Base-by-base conservation (phyloP, 1,140 invertebrate genomes). In the Limonius californicus region DNA sequence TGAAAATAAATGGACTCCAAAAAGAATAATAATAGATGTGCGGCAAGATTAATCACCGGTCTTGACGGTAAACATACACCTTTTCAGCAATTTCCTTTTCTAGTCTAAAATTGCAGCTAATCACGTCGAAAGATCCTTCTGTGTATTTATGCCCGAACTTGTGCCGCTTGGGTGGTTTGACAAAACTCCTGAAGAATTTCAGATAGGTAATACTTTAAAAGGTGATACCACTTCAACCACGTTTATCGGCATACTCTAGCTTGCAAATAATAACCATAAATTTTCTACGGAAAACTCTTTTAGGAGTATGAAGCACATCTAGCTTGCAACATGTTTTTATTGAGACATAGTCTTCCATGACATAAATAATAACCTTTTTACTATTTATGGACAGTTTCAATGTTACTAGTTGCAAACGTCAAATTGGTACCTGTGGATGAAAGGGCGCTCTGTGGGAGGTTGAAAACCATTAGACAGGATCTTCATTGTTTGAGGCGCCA, bases 391-490 rank as follows among this genome's bases (percentile, higher is more conserved):
- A 39, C 3, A 39, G 35, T 39, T 2, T 12, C 2, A 39, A 14
- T 6, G n/a, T 39, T 53, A 53, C 21, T 53, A 27, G 21, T 57
- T 57, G 55, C 32, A 62, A 47, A 57, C 54, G 50, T 21, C 39
- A 30, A 47, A 58, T 54, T 45, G 55, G 55, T 57, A 39, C 47
- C 42, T 47, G 55, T 45, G 56, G 61, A 62, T 62, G 56, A 62
- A 62, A 62, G 16, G 61, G 54, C 42, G 12, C 61, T 15, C 61
- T 1, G 55, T 57, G 50, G 61, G 61, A 62, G 55, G 61, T 53
- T 62, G 61, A 62, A 62, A 55, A 62, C 61, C 61, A 62, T 62
- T 62, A 62, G 61, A 50, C 45, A 62, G 43, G 55, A 50, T 62
- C 61, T 32, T 55, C 30, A 57, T 62, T 57, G 54, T 57, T 55